phyloP scores from a whole-genome alignment of 1,140 invertebrate species.

The Trinorchestia longiramus region DNA sequence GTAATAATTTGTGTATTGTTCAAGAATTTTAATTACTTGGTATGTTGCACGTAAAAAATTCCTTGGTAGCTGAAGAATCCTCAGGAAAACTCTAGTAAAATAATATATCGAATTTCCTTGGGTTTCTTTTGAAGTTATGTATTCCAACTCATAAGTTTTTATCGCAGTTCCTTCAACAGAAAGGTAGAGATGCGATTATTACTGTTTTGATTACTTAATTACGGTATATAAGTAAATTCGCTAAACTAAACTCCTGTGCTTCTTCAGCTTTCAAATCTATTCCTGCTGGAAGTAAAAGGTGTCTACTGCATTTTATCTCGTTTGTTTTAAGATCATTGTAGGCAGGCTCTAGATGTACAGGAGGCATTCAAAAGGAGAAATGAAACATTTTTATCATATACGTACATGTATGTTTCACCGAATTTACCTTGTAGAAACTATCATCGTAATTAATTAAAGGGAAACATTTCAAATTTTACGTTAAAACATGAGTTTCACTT shows the following conservation, averaged over 20 bases:
- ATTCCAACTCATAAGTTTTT: not conserved
- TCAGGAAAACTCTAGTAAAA: not conserved
- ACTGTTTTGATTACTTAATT: not conserved
- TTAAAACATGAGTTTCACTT: not conserved
- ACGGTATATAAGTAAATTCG: not conserved
- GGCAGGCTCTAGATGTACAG: not conserved
- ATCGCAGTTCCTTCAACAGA: not conserved
- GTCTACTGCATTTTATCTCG: not conserved
- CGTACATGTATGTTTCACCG: not conserved
- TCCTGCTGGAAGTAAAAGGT: not conserved
- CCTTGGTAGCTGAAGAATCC: not conserved
- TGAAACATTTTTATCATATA: too few species aligned
- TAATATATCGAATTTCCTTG: not conserved
- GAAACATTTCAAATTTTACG: not conserved
- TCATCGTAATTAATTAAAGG: not conserved
- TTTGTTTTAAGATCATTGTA: not conserved
- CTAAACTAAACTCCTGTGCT: not conserved
- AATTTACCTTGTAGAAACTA: not conserved
- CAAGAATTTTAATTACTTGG: not conserved
- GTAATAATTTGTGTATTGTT: not conserved
- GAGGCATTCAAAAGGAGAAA: not conserved
- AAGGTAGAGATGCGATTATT: not conserved
- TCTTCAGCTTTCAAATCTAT: not conserved
- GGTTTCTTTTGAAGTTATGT: not conserved
- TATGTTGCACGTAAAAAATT: not conserved